Evolutionary conservation across 2,797 vertebrate genomes (phyloP), one percentile per base, ranked within the genome.

Genomic region (Knipowitschia caucasica): DNA sequence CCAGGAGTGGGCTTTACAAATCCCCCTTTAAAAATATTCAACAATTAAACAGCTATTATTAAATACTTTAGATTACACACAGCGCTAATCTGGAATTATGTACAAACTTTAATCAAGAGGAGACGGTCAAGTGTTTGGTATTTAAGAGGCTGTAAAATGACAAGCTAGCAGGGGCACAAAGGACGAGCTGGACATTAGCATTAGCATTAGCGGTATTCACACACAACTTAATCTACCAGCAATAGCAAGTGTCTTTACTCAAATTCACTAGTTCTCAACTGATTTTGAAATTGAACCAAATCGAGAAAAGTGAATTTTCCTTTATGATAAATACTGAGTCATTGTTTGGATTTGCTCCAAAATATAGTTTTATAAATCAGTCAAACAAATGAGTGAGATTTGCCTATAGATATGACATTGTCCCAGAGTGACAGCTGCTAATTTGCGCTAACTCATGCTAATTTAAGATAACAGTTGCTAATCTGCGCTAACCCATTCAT

Each of bases 11-110:
- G 11, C 21, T 38, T 31, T 7, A 20, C 30, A 56, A 34, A 51
- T 63, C 50, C 63, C 59, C 44, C 15, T 57, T 42, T 44, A 59
- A 61, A 59, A 67, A 60, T 67, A 9, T 67, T 39, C 44, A 51
- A 35, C 53, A 38, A 61, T 25, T 51, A 1, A 24, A 71, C 50
- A 50, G 39, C 25, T 59, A 69, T 80, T 66, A 73, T 80, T 70
- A 75, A 81, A 79, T 69, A 82, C 64, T 75, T 69, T 0, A 76
- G 61, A 58, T 83, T 73, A 80, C 69, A 73, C 60, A 69, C 55
- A 26, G 46, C 62, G 56, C 59, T 62, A 63, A 27, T 9, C 27
- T 55, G 35, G 50, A 25, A 23, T 18, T 52, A 50, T 61, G 53
- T 51, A 71, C 54, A 75, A 46, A 20, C 24, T 56, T 51, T 40